Base-by-base conservation (phyloP, 1,140 invertebrate genomes). In the Leptopilina boulardi region DNA sequence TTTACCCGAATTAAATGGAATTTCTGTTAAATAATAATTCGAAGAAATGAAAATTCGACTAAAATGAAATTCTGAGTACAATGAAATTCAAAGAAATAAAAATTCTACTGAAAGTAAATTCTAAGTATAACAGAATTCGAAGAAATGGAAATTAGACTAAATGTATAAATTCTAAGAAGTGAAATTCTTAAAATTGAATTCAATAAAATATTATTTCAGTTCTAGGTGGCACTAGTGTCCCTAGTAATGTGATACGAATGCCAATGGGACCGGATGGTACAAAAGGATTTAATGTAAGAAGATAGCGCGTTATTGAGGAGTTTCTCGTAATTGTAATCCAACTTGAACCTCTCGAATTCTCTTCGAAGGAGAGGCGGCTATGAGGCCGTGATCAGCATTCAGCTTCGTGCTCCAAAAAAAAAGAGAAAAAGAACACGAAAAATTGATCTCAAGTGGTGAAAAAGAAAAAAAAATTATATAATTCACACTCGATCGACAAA, bases 211-310 rank as follows among this genome's bases (percentile, higher is more conserved):
- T 51, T 51, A 15, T 26, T 66, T 15, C 11, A 66, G 59, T 66
- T 66, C 30, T 5, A 8, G 56, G 80, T 26, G 13, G 47, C 1
- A 56, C 71, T 56, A 74, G 77, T 5, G 83, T 87, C 11, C 82
- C 88, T 34, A 86, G 51, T 26, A 91, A 92, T 85, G 87, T 93
- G 13, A 83, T 93, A 77, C 87, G 93, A 78, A 88, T 92, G 87
- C 93, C 93, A 30, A 88, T 85, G 75, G 93, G 92, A 74, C 93
- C 93, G 38, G 93, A 93, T 81, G 93, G 92, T 77, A 93, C 92
- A 18, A 91, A 88, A 70, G 93, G 93, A 41, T 93, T 93, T 81
- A 92, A 91, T 81, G 85, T 92, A 80, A 91, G 91, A 76, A 93
- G 93, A 90, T 93, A 93, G 92, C 91, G 80, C 85, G 82, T 83